Conservation (phyloP, 2,888 invertebrate species). For the Emmelina monodactyla region DNA sequence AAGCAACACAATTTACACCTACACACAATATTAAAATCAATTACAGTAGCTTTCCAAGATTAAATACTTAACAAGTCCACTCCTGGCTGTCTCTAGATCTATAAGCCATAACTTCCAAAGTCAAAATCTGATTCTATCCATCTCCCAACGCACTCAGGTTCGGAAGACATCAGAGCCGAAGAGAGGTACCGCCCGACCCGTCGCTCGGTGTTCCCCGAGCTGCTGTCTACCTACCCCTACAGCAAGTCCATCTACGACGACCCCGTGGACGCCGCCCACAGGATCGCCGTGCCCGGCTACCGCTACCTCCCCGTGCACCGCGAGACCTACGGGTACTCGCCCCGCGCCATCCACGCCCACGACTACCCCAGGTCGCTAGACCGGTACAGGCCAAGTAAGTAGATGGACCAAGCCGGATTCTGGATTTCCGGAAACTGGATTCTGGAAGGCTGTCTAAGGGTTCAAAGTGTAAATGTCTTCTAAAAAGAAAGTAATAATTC, state of each 20-base stretch:
- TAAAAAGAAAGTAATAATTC: no score
- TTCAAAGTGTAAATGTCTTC: no score
- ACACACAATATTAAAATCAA: no score
- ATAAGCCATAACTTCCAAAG: no score
- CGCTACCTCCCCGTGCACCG: conserved; percentile 91
- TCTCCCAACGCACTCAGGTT: no score
- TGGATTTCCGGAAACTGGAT: no score
- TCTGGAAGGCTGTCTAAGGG: no score
- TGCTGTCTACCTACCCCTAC: conserved; percentile 76
- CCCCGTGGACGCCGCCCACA: conserved; percentile 80
- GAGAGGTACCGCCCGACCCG: conserved; percentile 77
- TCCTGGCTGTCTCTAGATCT: no score
- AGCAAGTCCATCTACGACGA: conserved; percentile 90
- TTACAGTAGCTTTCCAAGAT: no score
- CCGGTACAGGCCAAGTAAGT: conserved; percentile 88
- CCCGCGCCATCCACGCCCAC: conserved; percentile 86
- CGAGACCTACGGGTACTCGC: conserved; percentile 89
- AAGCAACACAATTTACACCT: conserved; percentile 41
- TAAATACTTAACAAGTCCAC: no score
- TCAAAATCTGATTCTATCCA: no score
- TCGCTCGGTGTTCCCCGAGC: conserved; percentile 80
- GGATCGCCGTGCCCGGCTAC: conserved; percentile 88
- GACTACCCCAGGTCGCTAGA: conserved; percentile 79
- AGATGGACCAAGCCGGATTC: conserved; percentile 17
- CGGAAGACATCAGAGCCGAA: conserved; percentile 90